Percentiles rank a stretch among this genome's conserved stretches.
phyloP scores from a whole-genome alignment of 2,888 invertebrate species.

The Chrysolina haemoptera region DNA sequence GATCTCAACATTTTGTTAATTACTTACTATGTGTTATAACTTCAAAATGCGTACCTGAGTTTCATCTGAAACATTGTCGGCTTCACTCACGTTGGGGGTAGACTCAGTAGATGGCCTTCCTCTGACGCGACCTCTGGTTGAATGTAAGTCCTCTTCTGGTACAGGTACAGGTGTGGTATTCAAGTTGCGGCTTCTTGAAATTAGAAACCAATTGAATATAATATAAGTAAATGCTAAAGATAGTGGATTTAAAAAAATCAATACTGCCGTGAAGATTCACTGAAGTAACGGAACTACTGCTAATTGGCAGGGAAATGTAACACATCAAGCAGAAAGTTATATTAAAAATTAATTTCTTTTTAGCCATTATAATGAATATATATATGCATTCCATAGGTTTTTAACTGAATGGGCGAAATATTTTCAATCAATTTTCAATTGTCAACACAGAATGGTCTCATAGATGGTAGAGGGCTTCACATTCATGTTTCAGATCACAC shows the following conservation, averaged over 20 bases:
- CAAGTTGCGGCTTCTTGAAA: constrained; percentile 73
- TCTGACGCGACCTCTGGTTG: constrained; percentile 68
- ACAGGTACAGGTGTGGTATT: constrained; percentile 71
- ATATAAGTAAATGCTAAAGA: background rate
- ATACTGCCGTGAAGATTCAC: too few relatives aligned
- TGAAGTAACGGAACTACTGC: too few relatives aligned
- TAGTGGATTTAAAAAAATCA: background rate
- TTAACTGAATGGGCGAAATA: too few relatives aligned
- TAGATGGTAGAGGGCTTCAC: too few relatives aligned
- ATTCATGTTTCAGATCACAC: too few relatives aligned
- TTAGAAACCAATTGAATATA: background rate
- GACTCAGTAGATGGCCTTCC: constrained; percentile 66
- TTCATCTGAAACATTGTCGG: constrained; percentile 67
- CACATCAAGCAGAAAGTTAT: too few relatives aligned
- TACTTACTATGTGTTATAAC: background rate
- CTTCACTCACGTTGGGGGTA: constrained; percentile 52
- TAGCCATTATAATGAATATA: too few relatives aligned
- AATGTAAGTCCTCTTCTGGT: constrained; percentile 63
- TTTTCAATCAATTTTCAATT: too few relatives aligned
- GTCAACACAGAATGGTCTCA: too few relatives aligned
- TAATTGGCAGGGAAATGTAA: too few relatives aligned
- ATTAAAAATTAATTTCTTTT: too few relatives aligned
- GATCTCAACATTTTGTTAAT: constrained; percentile 13
- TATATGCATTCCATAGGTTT: too few relatives aligned
- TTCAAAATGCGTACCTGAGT: constrained; percentile 61